These are phyloP conservation scores for Tetragnatha versicolor DNA, from an alignment of 1,140 invertebrate species.

Conservation along the genomic window DNA sequence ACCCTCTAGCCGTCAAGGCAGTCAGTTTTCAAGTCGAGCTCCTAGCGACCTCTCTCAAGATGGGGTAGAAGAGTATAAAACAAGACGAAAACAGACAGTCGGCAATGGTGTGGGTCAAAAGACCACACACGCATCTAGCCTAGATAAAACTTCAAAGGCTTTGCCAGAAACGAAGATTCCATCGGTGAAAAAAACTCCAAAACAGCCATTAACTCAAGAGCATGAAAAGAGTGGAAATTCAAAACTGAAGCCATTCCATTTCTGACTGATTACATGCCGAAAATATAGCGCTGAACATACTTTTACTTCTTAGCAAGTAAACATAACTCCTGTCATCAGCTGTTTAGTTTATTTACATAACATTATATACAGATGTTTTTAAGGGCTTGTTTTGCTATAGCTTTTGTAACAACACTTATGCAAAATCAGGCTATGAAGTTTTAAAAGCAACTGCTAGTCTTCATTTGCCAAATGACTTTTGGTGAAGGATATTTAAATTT, in stretches of 20 bases:
- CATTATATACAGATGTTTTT: not conserved
- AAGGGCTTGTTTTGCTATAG: not conserved
- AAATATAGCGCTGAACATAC: too few species aligned
- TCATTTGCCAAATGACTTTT: constrained; percentile 41
- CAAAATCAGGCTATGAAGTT: constrained; percentile 13
- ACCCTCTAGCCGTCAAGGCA: constrained; percentile 43
- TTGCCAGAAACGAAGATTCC: constrained; percentile 29
- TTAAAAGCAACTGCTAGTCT: constrained; percentile 38
- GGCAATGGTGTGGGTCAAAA: constrained; percentile 21
- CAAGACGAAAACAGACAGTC: constrained; percentile 25
- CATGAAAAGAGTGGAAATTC: too few species aligned
- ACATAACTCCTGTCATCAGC: too few species aligned
- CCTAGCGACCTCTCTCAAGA: constrained; percentile 52
- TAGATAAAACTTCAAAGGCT: not conserved
- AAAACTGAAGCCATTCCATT: too few species aligned
- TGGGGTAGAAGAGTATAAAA: constrained; percentile 39
- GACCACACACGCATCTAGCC: not conserved
- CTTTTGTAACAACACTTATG: constrained; percentile 16
- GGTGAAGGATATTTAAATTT: not conserved
- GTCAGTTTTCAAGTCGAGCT: constrained; percentile 39
- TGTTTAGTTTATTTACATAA: not conserved
- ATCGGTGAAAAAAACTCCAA: constrained; percentile 24
- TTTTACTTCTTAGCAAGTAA: too few species aligned
- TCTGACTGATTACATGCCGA: too few species aligned
- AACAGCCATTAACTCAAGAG: constrained; percentile 13